Conservation (phyloP, 2,888 invertebrate genomes). For the Eupeodes luniger region DNA sequence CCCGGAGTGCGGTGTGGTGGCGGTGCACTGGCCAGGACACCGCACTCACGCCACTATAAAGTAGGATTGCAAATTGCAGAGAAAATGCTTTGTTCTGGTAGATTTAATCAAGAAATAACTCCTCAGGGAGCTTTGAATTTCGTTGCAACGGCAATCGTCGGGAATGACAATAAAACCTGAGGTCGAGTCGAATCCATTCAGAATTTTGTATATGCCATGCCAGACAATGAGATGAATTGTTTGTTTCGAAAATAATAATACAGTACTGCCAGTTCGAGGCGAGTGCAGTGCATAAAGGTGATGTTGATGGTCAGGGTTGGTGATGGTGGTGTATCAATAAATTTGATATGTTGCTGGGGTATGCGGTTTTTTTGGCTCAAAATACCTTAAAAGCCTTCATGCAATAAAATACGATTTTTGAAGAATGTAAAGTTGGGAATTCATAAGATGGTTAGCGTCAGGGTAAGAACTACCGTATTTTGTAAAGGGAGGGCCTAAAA, state of each 20-base stretch:
- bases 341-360: no score
- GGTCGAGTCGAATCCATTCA: slow-evolving; percentile 53
- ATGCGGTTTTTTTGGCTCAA: no score
- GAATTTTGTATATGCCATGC: slow-evolving; percentile 40
- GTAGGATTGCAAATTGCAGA: slow-evolving; percentile 14
- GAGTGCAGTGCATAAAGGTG: slow-evolving; percentile 14
- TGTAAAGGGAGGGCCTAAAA: no score
- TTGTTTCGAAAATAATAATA: slow-evolving; percentile 29
- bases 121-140: slow-evolving; percentile 50
- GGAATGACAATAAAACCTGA: slow-evolving; percentile 61
- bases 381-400: no score
- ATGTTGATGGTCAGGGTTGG: background rate
- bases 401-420: no score
- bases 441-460: no score
- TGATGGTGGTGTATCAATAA: no score
- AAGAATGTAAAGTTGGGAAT: no score
- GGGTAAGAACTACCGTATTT: no score
- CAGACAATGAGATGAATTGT: slow-evolving; percentile 59
- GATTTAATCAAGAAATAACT: slow-evolving; percentile 72
- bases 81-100: slow-evolving; percentile 54
- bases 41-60: background rate
- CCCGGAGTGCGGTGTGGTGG: background rate
- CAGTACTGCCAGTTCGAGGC: background rate
- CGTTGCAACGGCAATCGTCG: slow-evolving; percentile 48
- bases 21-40: background rate